phyloP scores from a whole-genome alignment of 1,140 invertebrate genomes.

The Scaptomyza graminum region DNA sequence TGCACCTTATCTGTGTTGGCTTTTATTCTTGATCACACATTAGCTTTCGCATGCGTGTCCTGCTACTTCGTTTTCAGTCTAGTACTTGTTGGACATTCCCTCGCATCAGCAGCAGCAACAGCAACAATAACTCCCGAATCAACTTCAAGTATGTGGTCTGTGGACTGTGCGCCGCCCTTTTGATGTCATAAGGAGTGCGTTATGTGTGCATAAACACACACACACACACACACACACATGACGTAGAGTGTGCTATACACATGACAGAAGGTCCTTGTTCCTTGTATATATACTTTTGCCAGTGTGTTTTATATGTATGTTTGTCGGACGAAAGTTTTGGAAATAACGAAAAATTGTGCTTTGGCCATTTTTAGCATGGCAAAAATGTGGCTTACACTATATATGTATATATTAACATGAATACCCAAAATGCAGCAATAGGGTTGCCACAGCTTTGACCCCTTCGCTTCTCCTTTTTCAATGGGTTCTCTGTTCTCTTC shows the following conservation, averaged over 20 bases:
- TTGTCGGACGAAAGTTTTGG: slow-evolving; percentile 19
- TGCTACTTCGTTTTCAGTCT: slow-evolving; percentile 36
- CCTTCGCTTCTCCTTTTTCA: not conserved
- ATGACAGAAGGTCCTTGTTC: slow-evolving; percentile 34
- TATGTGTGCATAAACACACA: not conserved
- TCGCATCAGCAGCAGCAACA: slow-evolving; percentile 10
- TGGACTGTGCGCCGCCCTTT: slow-evolving; percentile 34
- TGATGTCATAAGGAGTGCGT: slow-evolving; percentile 28
- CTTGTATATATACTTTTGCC: slow-evolving; percentile 11
- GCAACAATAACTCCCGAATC: slow-evolving; percentile 4
- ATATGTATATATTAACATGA: slow-evolving; percentile 19
- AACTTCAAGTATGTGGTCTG: slow-evolving; percentile 42
- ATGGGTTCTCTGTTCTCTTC: not conserved
- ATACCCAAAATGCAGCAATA: slow-evolving; percentile 32
- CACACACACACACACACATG: slow-evolving; percentile 4
- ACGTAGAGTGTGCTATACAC: slow-evolving; percentile 2
- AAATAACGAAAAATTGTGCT: slow-evolving; percentile 54
- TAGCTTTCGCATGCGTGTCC: slow-evolving; percentile 7
- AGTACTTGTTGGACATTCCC: slow-evolving; percentile 50
- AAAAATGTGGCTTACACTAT: slow-evolving; percentile 66
- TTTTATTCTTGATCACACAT: slow-evolving; percentile 44
- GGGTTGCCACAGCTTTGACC: slow-evolving; percentile 10
- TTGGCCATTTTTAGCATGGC: slow-evolving; percentile 70
- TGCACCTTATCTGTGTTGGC: slow-evolving; percentile 38
- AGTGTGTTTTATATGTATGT: not conserved